Base-by-base conservation (phyloP, 2,797 vertebrate genomes). In the Fistularia tabacaria region DNA sequence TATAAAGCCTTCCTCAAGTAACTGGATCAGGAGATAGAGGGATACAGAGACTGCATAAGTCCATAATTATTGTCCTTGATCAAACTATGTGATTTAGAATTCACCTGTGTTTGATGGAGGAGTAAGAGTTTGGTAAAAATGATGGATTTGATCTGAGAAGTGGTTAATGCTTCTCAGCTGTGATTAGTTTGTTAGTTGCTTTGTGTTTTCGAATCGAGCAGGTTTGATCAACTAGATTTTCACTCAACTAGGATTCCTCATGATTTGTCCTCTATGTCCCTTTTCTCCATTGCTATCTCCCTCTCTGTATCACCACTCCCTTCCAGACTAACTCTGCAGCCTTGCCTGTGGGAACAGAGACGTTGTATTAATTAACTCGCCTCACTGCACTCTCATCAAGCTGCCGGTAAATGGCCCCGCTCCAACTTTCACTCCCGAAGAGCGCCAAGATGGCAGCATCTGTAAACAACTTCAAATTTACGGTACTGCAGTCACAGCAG, bases 331-430 rank as follows among this genome's bases (percentile, higher is more conserved):
- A 72, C 74, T 74, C 58, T 62, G 61, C 75, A 74, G 83, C 76
- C 71, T 71, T 51, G 84, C 80, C 78, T 51, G 70, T 74, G 74
- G 77, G 79, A 68, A 68, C 73, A 49, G 82, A 73, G 79, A 87
- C 79, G 81, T 81, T 87, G 85, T 84, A 86, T 89, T 89, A 87
- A 90, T 90, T 89, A 88, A 86, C 84, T 84, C 67, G 82, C 82
- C 77, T 87, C 78, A 64, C 83, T 86, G 83, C 83, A 80, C 82
- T 88, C 87, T 85, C 83, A 87, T 90, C 85, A 86, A 84, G 87
- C 83, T 81, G 83, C 81, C 64, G 77, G 85, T 85, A 84, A 85
- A 83, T 80, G 83, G 85, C 83, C 73, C 59, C 36, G 73, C 79
- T 87, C 83, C 85, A 88, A 78, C 65, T 79, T 73, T 67, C 71